Percentiles rank a stretch among this genome's conserved stretches.
phyloP scores from a whole-genome alignment of 2,797 vertebrate genomes.

The Sebastes diaconus region DNA sequence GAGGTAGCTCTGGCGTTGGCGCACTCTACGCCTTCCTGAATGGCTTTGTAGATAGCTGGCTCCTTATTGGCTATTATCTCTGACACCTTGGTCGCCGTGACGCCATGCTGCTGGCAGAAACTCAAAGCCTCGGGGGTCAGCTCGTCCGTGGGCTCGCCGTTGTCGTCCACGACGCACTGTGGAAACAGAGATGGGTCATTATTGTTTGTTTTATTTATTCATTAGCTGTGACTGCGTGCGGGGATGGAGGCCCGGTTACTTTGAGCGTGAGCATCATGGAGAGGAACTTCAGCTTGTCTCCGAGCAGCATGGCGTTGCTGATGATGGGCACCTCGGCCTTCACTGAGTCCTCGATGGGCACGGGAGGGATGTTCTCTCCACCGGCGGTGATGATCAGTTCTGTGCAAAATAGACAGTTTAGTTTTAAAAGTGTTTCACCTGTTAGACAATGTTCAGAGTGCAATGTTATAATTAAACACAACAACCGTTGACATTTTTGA shows the following conservation, averaged over 20 bases:
- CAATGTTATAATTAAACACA: neutral
- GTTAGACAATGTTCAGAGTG: neutral
- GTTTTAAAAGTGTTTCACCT: neutral
- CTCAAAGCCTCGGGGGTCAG: slow-evolving; percentile 72
- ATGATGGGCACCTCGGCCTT: slow-evolving; percentile 80
- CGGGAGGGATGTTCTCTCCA: slow-evolving; percentile 85
- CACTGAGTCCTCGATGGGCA: slow-evolving; percentile 82
- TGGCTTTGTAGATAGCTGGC: slow-evolving; percentile 76
- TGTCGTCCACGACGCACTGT: slow-evolving; percentile 78
- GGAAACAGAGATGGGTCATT: neutral
- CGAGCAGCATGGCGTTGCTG: slow-evolving; percentile 84
- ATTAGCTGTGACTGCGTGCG: neutral
- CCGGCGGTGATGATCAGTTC: slow-evolving; percentile 87
- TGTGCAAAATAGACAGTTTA: slow-evolving; percentile 37
- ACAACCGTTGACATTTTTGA: neutral
- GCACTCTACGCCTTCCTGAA: slow-evolving; percentile 79
- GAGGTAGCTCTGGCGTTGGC: slow-evolving; percentile 78
- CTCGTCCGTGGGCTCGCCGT: slow-evolving; percentile 79
- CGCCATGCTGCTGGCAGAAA: slow-evolving; percentile 64
- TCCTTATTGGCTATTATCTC: slow-evolving; percentile 79
- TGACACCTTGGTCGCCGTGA: slow-evolving; percentile 71
- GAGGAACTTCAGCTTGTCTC: slow-evolving; percentile 86
- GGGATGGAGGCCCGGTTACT: slow-evolving; percentile 55
- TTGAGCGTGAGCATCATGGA: slow-evolving; percentile 85
- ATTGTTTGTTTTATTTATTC: neutral